Evolutionary conservation across 2,797 vertebrate genomes (phyloP), one percentile per base, ranked within the genome.

Genomic region (Prunella strophiata): DNA sequence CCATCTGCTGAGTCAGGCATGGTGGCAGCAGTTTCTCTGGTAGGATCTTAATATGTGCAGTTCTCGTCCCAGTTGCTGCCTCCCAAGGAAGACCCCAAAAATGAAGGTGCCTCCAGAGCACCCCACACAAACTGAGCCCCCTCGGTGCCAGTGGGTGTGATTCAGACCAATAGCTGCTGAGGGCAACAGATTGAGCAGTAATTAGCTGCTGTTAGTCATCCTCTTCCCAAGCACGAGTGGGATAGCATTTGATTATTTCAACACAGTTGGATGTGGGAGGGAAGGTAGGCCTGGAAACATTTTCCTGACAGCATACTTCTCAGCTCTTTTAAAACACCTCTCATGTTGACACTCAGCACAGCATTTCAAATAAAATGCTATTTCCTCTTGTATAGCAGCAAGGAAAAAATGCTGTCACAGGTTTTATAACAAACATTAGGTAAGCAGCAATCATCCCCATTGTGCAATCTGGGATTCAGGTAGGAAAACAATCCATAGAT

Each of bases 221-320:
- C 63, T 89, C 89, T 95, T 96, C 88, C 89, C 91, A 91, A 89
- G 94, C 10, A 66, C 3, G 10, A 94, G 94, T 85, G 85, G 63
- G 52, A 80, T n/a, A 89, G 88, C 51, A 20, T 88, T 92, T 87
- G 94, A 92, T 96, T 94, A 94, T 95, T 97, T 97, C 97, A 90
- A 93, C 95, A 97, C 92, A 79, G 92, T 97, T 87, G 93, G 91
- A 94, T 95, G 95, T 97, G 89, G 97, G 96, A 95, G 88, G 79
- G 92, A 94, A 96, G 87, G 96, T 92, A 91, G 92, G 89, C 89
- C 92, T 95, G 79, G 92, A 95, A 96, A 95, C 59, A 38, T 88
- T 94, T 93, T 94, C 84, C 91, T 93, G 88, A 94, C 93, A 95
- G 94, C 76, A 78, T 86, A 89, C 89, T 97, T 94, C 96, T 94